phyloP scores from a whole-genome alignment of 2,113 vertebrate genomes.

The Glaucidium brasilianum region DNA sequence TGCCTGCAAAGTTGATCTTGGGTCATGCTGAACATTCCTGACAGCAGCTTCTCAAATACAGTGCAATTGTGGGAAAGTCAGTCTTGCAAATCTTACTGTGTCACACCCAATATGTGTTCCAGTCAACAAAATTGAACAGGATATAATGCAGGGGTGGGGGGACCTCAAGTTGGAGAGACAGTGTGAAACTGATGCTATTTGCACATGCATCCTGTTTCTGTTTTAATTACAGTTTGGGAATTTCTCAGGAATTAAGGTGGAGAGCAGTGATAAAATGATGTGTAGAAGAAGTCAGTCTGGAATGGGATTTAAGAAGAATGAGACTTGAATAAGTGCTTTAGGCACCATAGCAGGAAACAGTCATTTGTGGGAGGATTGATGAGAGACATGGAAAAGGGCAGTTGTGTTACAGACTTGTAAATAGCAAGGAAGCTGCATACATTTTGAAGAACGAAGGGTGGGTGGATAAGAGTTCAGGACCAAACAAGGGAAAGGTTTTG shows the following conservation, averaged over 20 bases:
- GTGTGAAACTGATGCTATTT: background rate
- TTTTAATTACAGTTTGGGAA: background rate
- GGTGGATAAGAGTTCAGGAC: background rate
- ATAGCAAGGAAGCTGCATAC: background rate
- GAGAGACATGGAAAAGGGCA: background rate
- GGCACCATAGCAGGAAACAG: background rate
- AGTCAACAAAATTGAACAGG: background rate
- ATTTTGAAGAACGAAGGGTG: background rate
- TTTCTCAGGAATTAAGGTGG: background rate
- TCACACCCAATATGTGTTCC: background rate
- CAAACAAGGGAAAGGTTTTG: background rate
- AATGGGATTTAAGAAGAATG: background rate
- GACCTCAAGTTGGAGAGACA: background rate
- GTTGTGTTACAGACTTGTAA: background rate
- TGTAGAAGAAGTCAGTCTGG: background rate
- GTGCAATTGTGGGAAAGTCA: background rate
- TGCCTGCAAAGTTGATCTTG: background rate
- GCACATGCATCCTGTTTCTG: background rate
- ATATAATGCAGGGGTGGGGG: background rate
- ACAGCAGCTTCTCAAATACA: background rate
- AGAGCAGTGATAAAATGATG: background rate
- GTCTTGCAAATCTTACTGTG: background rate
- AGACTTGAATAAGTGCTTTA: background rate
- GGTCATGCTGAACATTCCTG: background rate
- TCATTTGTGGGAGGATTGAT: background rate